Percentiles rank a stretch among this genome's conserved stretches.
phyloP scores from a whole-genome alignment of 2,113 vertebrate genomes.

The Caloenas nicobarica region DNA sequence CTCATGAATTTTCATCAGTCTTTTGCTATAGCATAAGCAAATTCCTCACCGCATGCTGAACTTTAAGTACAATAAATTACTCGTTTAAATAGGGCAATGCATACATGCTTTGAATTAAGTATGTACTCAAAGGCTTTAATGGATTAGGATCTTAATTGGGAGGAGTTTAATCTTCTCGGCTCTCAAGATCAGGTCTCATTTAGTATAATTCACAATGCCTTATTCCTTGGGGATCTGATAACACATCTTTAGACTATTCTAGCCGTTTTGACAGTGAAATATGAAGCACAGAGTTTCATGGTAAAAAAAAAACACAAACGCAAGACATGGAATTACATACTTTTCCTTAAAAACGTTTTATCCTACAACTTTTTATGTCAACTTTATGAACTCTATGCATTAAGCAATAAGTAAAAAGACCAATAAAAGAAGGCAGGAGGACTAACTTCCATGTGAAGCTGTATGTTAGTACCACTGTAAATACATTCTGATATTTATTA shows the following conservation, averaged over 20 bases:
- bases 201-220: not conserved
- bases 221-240: not conserved
- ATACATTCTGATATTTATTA: not conserved
- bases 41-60: not conserved
- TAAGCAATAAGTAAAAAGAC: not conserved
- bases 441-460: not conserved
- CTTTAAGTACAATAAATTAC: not conserved
- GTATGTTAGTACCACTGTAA: not conserved
- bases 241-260: not conserved
- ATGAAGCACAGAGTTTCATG: not conserved
- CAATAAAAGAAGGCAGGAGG: not conserved
- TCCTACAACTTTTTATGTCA: not conserved
- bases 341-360: not conserved
- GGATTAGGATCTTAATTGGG: slow-evolving; percentile 39
- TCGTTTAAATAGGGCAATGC: slow-evolving; percentile 3
- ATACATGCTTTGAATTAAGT: slow-evolving; percentile 36
- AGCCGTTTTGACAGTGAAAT: not conserved
- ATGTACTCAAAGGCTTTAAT: slow-evolving; percentile 27
- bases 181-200: slow-evolving; percentile 22
- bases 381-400: not conserved
- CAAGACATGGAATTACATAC: not conserved
- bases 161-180: slow-evolving; percentile 39
- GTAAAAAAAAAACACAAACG: not conserved
- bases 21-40: not conserved
- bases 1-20: not conserved